phyloP scores from a whole-genome alignment of 2,797 vertebrate genomes.

The Sebastes hubbsi region DNA sequence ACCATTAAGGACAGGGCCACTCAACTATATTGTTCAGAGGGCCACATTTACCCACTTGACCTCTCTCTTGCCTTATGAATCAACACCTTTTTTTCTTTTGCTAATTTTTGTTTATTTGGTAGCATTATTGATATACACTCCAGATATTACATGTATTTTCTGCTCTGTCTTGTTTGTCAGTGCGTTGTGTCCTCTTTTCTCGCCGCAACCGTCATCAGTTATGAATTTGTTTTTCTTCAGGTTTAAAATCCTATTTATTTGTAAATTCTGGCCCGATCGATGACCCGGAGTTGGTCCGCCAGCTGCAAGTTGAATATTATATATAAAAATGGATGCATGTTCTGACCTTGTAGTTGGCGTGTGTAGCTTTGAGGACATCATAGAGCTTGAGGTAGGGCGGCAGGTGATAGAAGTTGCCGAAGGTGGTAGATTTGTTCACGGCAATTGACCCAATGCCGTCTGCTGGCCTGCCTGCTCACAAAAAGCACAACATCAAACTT shows the following conservation, averaged over 20 bases:
- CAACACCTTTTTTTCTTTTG: neutral
- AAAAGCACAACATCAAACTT: neutral
- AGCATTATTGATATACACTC: neutral
- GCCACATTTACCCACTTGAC: too few relatives aligned
- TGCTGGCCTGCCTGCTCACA: constrained; percentile 85
- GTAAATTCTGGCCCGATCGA: too few relatives aligned
- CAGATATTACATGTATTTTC: too few relatives aligned
- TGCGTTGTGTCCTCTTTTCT: too few relatives aligned
- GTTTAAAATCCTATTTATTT: too few relatives aligned
- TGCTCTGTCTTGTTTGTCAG: too few relatives aligned
- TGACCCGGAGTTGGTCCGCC: neutral
- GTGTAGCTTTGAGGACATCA: constrained; percentile 96
- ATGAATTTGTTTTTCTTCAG: too few relatives aligned
- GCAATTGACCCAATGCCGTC: constrained; percentile 85
- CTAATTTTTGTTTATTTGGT: neutral
- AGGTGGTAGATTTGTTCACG: constrained; percentile 89
- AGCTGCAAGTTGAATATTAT: neutral
- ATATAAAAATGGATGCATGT: too few relatives aligned
- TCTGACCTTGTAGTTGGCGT: constrained; percentile 95
- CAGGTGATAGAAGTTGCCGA: constrained; percentile 96
- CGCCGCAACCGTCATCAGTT: too few relatives aligned
- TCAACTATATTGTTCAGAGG: too few relatives aligned
- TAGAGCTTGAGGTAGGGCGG: constrained; percentile 96
- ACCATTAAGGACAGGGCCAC: neutral
- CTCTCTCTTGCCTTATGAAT: neutral